A percentile compares a stretch with the other conserved stretches of the same genome.
phyloP scores from a whole-genome alignment of 2,113 vertebrate genomes.

The Machaerirhynchus nigripectus region DNA sequence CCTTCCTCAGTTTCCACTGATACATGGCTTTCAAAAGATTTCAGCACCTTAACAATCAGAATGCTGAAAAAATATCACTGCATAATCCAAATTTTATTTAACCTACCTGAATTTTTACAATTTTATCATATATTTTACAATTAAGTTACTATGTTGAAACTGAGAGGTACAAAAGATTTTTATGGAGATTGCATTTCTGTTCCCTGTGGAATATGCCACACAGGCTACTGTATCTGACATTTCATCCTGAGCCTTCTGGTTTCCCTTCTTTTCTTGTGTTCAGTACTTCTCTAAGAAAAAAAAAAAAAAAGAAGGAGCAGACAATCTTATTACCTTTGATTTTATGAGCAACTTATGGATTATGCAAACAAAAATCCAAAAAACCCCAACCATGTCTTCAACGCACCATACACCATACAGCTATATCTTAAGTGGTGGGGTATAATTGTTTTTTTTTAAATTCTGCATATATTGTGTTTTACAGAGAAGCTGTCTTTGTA shows the following conservation, averaged over 20 bases:
- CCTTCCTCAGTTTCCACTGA: neutral
- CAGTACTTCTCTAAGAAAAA: neutral
- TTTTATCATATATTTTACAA: neutral
- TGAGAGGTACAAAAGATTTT: neutral
- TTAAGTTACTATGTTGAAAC: neutral
- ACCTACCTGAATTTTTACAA: neutral
- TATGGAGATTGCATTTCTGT: neutral
- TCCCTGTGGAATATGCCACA: neutral
- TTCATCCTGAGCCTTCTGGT: neutral
- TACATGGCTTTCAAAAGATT: neutral
- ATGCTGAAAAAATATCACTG: neutral
- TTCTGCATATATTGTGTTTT: neutral
- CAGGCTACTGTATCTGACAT: neutral
- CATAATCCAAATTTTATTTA: neutral
- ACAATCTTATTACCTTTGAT: neutral
- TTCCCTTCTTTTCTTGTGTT: neutral
- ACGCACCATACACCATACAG: neutral
- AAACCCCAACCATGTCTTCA: neutral
- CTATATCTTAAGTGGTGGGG: neutral
- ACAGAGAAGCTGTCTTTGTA: neutral
- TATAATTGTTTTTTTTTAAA: constrained; percentile 32
- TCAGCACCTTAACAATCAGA: neutral
- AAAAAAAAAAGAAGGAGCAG: neutral
- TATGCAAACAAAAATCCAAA: neutral
- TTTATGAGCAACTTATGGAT: neutral